Evolutionary conservation across 1,140 invertebrate genomes (phyloP), one percentile per base, ranked within the genome.

Genomic region (Bombus picipes): DNA sequence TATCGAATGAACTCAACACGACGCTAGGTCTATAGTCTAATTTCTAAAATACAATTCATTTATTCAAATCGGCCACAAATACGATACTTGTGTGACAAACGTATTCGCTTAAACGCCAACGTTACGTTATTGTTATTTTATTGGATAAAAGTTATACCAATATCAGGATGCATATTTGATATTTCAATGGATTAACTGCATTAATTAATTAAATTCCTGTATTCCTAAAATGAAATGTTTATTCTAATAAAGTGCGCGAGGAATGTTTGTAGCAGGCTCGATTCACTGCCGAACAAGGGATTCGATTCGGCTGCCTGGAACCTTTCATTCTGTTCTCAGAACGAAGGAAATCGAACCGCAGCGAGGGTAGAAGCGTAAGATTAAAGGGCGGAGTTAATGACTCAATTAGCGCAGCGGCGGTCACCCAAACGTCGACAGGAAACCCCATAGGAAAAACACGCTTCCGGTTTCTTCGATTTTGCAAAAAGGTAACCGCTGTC

Each of bases 341-440:
- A 90, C 74, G 82, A 59, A 89, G 89, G 88, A 89, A 89, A 89
- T 88, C 82, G 82, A 86, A 83, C n/a, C 47, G 84, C 81, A 57
- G 83, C 43, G 74, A 75, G 53, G 79, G 78, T 80, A 85, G 79
- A 88, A 79, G 73, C 81, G 80, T 76, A 88, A 86, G 89, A 91
- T 91, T 88, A 88, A 91, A 91, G 89, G 75, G 80, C 73, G 72
- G 73, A 86, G 85, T 89, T 90, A 91, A 91, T 91, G 83, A 82
- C 86, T 91, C 90, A 88, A 91, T 91, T 91, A 91, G 86, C 84
- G 79, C 83, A 39, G 39, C 70, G 59, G 53, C 59, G 68, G 82
- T 32, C 71, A 66, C 66, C 77, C 75, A 89, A 91, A 85, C 79
- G 80, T 62, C 39, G 57, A 86, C 65, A 72, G 70, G 53, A 74